These are phyloP conservation scores for Phoebastria nigripes DNA, from an alignment of 2,797 vertebrate species.

Conservation along the genomic window DNA sequence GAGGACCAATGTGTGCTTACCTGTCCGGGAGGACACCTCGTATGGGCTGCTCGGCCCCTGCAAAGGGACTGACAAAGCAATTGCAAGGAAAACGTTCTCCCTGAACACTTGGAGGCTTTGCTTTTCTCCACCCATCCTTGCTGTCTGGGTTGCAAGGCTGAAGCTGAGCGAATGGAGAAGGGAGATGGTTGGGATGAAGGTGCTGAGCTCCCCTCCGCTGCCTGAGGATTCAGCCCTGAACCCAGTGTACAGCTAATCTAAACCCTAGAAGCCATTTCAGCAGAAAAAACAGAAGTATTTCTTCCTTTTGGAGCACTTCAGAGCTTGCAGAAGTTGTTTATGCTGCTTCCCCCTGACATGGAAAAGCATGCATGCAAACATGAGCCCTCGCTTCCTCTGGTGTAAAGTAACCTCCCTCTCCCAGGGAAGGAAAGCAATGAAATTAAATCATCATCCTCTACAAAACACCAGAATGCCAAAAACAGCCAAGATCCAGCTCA, in stretches of 20 bases:
- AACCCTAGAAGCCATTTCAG: not conserved
- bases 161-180: accelerated
- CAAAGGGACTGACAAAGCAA: not conserved
- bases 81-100: not conserved
- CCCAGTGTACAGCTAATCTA: not conserved
- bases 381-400: not conserved
- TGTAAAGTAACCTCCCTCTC: not conserved
- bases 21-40: accelerated
- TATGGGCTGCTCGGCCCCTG: accelerated
- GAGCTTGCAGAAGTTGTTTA: not conserved
- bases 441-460: not conserved
- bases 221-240: not conserved
- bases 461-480: not conserved
- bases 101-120: accelerated
- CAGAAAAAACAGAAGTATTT: not conserved
- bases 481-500: not conserved
- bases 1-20: accelerated
- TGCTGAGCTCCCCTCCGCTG: not conserved
- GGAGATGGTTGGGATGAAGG: not conserved
- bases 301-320: not conserved
- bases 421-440: not conserved
- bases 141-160: not conserved
- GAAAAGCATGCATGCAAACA: not conserved
- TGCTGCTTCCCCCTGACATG: not conserved
- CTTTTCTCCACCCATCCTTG: not conserved